Percentiles rank a stretch among this genome's conserved stretches.
Conservation (phyloP, 1,140 invertebrate species). For the Trypoxylus dichotomus region DNA sequence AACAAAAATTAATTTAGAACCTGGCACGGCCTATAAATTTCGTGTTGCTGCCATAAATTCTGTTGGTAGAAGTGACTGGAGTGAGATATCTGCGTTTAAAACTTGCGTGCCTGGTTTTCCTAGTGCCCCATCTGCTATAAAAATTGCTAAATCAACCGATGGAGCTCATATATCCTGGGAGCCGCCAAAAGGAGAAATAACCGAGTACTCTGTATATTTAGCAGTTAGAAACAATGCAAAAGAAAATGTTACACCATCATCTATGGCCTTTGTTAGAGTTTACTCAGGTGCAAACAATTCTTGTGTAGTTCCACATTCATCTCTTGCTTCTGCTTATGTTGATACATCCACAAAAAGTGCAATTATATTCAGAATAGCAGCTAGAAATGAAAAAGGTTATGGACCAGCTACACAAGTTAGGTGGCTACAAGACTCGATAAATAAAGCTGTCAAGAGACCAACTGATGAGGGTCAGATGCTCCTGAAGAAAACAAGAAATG, state of each 20-base stretch:
- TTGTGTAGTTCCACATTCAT: slow-evolving; percentile 86
- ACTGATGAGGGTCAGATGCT: slow-evolving; percentile 36
- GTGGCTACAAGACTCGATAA: slow-evolving; percentile 88
- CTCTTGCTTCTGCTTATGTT: slow-evolving; percentile 86
- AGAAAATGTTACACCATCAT: slow-evolving; percentile 29
- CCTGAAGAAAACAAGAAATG: slow-evolving; percentile 15
- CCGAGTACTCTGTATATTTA: slow-evolving; percentile 98
- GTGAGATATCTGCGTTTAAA: slow-evolving; percentile 94
- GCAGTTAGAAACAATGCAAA: slow-evolving; percentile 76
- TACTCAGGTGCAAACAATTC: slow-evolving; percentile 90
- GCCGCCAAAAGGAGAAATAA: slow-evolving; percentile 91
- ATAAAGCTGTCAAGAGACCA: slow-evolving; percentile 21
- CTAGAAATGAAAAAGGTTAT: slow-evolving; percentile 96
- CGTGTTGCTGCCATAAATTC: slow-evolving; percentile 95
- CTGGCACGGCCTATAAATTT: slow-evolving; percentile 97
- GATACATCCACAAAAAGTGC: slow-evolving; percentile 96
- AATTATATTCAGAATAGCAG: slow-evolving; percentile 98
- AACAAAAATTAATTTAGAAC: slow-evolving; percentile 77
- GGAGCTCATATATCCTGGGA: slow-evolving; percentile 98
- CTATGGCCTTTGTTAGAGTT: slow-evolving; percentile 88
- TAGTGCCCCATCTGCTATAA: slow-evolving; percentile 96
- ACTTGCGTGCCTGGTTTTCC: slow-evolving; percentile 96
- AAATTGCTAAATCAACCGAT: slow-evolving; percentile 94
- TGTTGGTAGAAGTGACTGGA: slow-evolving; percentile 92
- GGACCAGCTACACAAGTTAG: slow-evolving; percentile 97